Base-by-base conservation (phyloP, 2,888 invertebrate genomes). In the Dolichopus griseipennis region DNA sequence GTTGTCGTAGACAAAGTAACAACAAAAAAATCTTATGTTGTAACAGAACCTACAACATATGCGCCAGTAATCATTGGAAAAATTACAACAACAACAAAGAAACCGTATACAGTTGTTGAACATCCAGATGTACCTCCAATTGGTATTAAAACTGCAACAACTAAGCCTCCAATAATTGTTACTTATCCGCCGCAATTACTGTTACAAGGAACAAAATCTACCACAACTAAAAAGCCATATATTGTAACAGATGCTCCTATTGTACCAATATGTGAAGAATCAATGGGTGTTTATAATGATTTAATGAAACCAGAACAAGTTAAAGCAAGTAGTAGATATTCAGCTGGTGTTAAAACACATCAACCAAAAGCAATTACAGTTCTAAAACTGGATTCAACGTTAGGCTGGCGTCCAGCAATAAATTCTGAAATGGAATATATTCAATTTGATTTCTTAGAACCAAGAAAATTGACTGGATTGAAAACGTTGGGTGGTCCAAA, bases 401-500 rank as follows among this genome's bases (percentile, higher is more conserved):
- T 81, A 0, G 87, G 86, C 1, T 91, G 92, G 91, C 83, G 84
- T 68, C 90, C 91, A 0, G 78, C 86, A 0, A 84, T 86, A 67
- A 87, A 87, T 77, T 87, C 88, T 0, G 86, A 87, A 1, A 86
- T 87, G 15, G 89, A 91, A 79, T 91, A 15, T 43, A 71, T 68
- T 2, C 33, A 75, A 87, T 89, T 93, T 77, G 89, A 94, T 80
- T 92, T 94, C 78, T 81, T 88, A 65, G 88, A 87, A 22, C 87
- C 88, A 0, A 86, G 91, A 65, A 90, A 89, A 75, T 79, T 95
- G 61, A 92, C 93, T 0, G 94, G 93, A 37, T 79, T 95, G 64
- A 85, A 86, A 66, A 92, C 90, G 0, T 89, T 89, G 77, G 90
- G 90, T 18, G 88, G 89, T 0, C 81, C 85, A 0, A 83, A 84